Percentiles rank a stretch among this genome's conserved stretches.
These are phyloP conservation scores for Lemur catta DNA, from an alignment of 2,797 vertebrate species.

Conservation along the genomic window DNA sequence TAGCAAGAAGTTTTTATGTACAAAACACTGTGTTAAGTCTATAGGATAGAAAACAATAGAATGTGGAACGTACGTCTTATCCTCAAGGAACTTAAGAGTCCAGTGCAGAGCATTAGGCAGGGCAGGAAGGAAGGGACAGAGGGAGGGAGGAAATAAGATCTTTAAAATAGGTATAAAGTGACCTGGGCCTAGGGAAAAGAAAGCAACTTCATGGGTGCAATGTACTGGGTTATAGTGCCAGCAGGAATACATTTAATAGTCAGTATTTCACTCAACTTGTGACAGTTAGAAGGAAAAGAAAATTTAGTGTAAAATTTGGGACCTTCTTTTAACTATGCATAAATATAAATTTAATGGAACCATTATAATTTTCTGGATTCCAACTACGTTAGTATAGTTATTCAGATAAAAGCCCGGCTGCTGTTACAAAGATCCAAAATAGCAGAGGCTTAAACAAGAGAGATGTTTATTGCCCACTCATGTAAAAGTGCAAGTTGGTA, in stretches of 20 bases:
- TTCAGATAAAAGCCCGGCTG: neutral
- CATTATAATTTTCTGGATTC: neutral
- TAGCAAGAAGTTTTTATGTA: neutral
- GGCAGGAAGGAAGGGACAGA: neutral
- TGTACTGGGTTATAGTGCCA: too few relatives aligned
- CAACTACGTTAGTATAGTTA: neutral
- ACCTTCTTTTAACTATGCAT: neutral
- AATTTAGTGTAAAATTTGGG: neutral
- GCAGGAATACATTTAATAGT: neutral
- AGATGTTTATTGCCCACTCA: neutral
- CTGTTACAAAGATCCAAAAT: neutral
- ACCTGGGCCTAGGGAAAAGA: neutral
- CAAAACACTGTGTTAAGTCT: neutral
- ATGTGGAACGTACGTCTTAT: neutral
- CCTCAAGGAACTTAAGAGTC: neutral
- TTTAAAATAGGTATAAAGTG: neutral
- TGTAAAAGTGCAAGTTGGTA: neutral
- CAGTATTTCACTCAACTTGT: neutral
- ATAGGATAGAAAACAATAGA: neutral
- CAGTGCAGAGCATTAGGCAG: neutral
- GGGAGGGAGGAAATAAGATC: neutral
- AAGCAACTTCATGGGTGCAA: too few relatives aligned
- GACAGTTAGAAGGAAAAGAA: neutral
- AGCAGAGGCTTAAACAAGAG: neutral
- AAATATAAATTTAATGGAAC: neutral